Base-by-base conservation (phyloP, 2,888 invertebrate species). In the Vanessa cardui region DNA sequence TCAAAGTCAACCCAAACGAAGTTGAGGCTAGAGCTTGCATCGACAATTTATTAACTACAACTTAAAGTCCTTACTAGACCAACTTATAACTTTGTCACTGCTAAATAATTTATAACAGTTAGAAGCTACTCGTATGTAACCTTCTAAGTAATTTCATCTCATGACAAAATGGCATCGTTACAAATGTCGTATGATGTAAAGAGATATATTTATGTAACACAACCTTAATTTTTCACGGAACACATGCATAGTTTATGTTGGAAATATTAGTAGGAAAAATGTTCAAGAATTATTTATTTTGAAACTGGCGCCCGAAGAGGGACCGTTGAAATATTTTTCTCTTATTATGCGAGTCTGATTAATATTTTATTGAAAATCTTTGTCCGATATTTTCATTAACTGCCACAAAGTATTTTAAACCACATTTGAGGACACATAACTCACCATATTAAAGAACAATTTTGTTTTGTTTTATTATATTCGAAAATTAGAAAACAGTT, bases 251-350 rank as follows among this genome's bases (percentile, higher is more conserved):
- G 87, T 86, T 85, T 84, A 85, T 85, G 80, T 80, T 80, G 82
- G 84, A 87, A 88, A 88, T 87, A 87, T 89, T 88, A 88, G 86
- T 81, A 80, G 80, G 86, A 85, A 89, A 89, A 87, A 87, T 81
- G 78, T 82, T 72, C 78, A 73, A 75, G 76, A 80, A 81, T 80
- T 83, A 82, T 84, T 85, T 83, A 83, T 81, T 78, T 78, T 74
- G 70, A 68, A 74, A 56, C 46, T 61, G 66, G 76, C 71, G 67
- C 46, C 58, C 59, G 26, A 59, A 21, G 49, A 54, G 64, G 64
- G 64, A 61, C 58, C 46, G 54, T 61, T 64, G 64, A 67, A 58
- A 62, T 61, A 45, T 58, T 54, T n/a, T 21, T 47, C 39, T 58
- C 49, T 56, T 66, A 31, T 66, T 59, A 59, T 49, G 45, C 59